Conservation (phyloP, 2,113 vertebrate genomes). For the Plectropomus leopardus region DNA sequence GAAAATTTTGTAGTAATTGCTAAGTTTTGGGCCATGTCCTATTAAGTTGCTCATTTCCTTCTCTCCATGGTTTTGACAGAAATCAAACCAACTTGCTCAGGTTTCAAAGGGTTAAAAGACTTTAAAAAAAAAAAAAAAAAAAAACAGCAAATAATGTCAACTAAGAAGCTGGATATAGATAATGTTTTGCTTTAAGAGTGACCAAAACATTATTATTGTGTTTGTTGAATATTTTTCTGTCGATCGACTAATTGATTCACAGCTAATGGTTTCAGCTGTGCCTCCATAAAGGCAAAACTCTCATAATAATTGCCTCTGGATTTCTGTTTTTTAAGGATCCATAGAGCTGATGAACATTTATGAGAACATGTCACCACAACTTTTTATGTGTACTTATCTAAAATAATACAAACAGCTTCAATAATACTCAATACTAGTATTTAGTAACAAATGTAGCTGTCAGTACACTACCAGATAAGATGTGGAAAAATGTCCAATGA, state of each 20-base stretch:
- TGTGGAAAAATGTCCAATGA: background rate
- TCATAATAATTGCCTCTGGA: background rate
- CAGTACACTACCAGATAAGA: background rate
- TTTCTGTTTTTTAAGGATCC: background rate
- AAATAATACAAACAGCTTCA: background rate
- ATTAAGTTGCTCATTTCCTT: no score
- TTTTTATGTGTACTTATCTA: no score
- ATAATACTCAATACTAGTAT: background rate
- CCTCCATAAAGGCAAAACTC: no score
- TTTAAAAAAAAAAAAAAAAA: no score
- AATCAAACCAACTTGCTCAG: no score
- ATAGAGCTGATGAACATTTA: background rate
- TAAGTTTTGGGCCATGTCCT: no score
- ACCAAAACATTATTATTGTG: background rate
- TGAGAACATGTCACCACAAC: no score
- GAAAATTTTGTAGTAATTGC: no score
- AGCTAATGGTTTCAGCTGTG: background rate
- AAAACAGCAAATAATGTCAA: background rate
- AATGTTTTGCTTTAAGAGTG: background rate
- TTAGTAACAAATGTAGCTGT: background rate
- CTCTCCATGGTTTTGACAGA: no score
- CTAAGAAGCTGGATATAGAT: background rate
- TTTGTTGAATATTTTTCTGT: background rate
- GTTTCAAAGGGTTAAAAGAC: no score
- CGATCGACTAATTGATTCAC: background rate